Base-by-base conservation (phyloP, 2,113 vertebrate species). In the Tenebrosternarchus preto region DNA sequence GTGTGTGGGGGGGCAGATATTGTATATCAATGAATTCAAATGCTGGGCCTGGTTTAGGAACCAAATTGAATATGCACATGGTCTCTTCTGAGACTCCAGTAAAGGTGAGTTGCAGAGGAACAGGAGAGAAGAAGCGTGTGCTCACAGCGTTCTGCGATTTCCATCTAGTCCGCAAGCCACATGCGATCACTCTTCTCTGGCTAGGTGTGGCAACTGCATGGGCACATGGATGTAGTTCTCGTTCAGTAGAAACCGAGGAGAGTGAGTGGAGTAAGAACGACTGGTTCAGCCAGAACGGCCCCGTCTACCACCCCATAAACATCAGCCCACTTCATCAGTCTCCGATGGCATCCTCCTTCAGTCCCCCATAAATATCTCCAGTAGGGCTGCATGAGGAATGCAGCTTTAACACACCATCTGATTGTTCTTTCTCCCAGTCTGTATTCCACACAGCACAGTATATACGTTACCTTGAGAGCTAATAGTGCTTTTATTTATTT, bases 381-480 rank as follows among this genome's bases (percentile, higher is more conserved):
- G 59, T 67, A 66, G 39, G 55, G 29, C 72, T 76, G 74, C 76
- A 56, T 50, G 64, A 57, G 39, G 80, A 81, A 82, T 76, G 80
- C 55, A 73, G 63, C n/a, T 74, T 82, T 60, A 82, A 82, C 72
- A 79, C 43, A 8, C 33, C 57, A 31, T 29, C 27, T 33, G 59
- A 57, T 79, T 83, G 76, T 81, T 77, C 71, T 70, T 72, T 63
- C 20, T 64, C 57, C 77, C 69, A 22, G 67, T 46, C 69, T 63
- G 24, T 27, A 73, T 60, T 39, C 73, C 50, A 64, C 73, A 81
- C 59, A 66, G 33, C 57, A 22, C 53, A 77, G 76, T 61, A 69
- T 77, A 77, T 80, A 68, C 11, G 53, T 85, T 85, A 82, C 84
- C 83, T 85, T 85, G 84, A 85, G 84, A 80, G 73, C 70, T 76